phyloP scores from a whole-genome alignment of 2,797 vertebrate genomes.

The Hozukius guyotensis region DNA sequence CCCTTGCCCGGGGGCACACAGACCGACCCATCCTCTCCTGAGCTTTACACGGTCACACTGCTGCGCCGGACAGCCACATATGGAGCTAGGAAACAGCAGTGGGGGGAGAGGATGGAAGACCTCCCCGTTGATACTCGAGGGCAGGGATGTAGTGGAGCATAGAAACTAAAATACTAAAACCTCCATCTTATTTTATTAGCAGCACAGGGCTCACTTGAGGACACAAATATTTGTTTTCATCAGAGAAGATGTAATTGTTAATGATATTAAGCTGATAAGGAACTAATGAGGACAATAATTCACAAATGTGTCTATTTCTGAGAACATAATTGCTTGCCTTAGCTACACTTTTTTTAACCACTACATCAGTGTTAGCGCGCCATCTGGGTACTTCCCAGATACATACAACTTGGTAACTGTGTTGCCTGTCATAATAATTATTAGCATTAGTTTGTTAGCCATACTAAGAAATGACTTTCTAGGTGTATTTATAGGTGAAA shows the following conservation, averaged over 20 bases:
- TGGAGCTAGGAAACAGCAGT: slow-evolving; percentile 21
- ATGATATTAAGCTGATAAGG: background rate
- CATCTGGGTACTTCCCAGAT: slow-evolving; percentile 35
- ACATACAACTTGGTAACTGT: slow-evolving; percentile 37
- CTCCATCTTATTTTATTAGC: slow-evolving; percentile 9
- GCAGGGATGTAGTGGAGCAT: slow-evolving; percentile 10
- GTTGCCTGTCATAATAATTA: slow-evolving; percentile 34
- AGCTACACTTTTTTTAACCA: background rate
- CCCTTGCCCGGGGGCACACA: slow-evolving; percentile 54
- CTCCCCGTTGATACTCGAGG: slow-evolving; percentile 18
- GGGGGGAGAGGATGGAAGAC: background rate
- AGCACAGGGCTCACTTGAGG: background rate
- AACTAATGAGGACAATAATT: slow-evolving; percentile 28
- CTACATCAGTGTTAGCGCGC: slow-evolving; percentile 15
- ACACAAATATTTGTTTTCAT: slow-evolving; percentile 42
- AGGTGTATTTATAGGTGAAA: background rate
- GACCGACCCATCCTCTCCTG: slow-evolving; percentile 66
- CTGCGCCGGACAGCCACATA: slow-evolving; percentile 64
- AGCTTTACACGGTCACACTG: slow-evolving; percentile 58
- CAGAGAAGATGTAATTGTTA: slow-evolving; percentile 11
- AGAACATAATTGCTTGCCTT: slow-evolving; percentile 21
- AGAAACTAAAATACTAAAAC: slow-evolving; percentile 1
- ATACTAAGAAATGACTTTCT: slow-evolving; percentile 10
- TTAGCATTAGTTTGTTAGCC: slow-evolving; percentile 32
- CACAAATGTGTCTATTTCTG: background rate